Conservation (phyloP, 2,888 invertebrate genomes). For the Diaphora mendica region DNA sequence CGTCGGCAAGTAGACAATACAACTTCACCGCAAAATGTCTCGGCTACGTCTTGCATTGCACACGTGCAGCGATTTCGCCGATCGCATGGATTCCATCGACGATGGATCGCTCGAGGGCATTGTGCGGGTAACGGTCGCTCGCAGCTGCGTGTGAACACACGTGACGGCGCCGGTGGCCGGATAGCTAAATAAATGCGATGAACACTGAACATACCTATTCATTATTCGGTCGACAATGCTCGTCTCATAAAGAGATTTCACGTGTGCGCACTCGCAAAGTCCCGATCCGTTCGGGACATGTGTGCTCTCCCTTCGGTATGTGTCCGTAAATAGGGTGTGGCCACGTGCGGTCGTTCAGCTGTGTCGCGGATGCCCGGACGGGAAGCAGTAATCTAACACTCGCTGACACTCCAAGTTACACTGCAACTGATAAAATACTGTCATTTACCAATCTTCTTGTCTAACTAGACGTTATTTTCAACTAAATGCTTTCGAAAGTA, state of each 20-base stretch:
- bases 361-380: slow-evolving; percentile 84
- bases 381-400: slow-evolving; percentile 85
- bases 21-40: slow-evolving; percentile 75
- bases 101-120: slow-evolving; percentile 85
- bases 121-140: slow-evolving; percentile 86
- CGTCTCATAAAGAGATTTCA: slow-evolving; percentile 85
- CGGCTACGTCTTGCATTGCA: slow-evolving; percentile 72
- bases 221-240: slow-evolving; percentile 83
- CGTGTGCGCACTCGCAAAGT: slow-evolving; percentile 84
- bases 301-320: slow-evolving; percentile 84
- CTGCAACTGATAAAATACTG: slow-evolving; percentile 57
- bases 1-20: slow-evolving; percentile 76
- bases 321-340: slow-evolving; percentile 86
- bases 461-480: not conserved
- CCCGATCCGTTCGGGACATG: slow-evolving; percentile 86
- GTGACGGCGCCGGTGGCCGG: slow-evolving; percentile 83
- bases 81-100: slow-evolving; percentile 80
- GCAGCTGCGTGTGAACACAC: slow-evolving; percentile 84
- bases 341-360: slow-evolving; percentile 86
- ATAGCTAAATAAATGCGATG: slow-evolving; percentile 86
- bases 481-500: not conserved
- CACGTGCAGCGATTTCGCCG: slow-evolving; percentile 82
- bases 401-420: slow-evolving; percentile 69
- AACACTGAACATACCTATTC: slow-evolving; percentile 80
- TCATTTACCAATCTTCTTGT: not conserved